These are phyloP conservation scores for Brachionus koreanus DNA, from an alignment of 1,140 invertebrate species.

Conservation along the genomic window DNA sequence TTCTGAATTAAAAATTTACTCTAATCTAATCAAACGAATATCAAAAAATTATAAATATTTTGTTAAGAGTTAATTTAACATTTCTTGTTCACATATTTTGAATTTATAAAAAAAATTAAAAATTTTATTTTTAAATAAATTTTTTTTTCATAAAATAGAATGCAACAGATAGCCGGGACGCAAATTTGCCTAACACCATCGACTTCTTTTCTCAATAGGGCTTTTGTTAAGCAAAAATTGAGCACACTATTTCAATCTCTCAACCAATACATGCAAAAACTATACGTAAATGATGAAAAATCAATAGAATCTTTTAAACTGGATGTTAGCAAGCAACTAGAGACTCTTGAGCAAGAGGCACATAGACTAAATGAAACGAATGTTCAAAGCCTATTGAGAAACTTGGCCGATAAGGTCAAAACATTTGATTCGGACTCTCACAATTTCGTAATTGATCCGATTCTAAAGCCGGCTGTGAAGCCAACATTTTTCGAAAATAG, in stretches of 20 bases:
- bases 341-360: not conserved
- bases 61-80: too few relatives aligned
- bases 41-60: too few relatives aligned
- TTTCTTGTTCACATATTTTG: too few relatives aligned
- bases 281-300: not conserved
- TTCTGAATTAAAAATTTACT: too few relatives aligned
- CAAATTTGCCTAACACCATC: conserved; percentile 12
- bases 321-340: not conserved
- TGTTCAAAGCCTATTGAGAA: not conserved
- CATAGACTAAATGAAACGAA: not conserved
- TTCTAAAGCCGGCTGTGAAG: not conserved
- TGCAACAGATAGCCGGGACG: conserved; percentile 2
- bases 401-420: not conserved
- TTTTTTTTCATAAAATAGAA: too few relatives aligned
- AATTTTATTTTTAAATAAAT: too few relatives aligned
- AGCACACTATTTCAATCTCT: not conserved
- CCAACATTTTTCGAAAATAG: conserved; percentile 27
- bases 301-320: not conserved
- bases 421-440: not conserved
- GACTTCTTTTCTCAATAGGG: not conserved
- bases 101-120: too few relatives aligned
- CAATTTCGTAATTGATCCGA: not conserved
- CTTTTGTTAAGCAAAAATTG: not conserved
- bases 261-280: not conserved
- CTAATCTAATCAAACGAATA: too few relatives aligned